Evolutionary conservation across 2,888 invertebrate species (phyloP).

Genomic region (Eupithecia exiguata): DNA sequence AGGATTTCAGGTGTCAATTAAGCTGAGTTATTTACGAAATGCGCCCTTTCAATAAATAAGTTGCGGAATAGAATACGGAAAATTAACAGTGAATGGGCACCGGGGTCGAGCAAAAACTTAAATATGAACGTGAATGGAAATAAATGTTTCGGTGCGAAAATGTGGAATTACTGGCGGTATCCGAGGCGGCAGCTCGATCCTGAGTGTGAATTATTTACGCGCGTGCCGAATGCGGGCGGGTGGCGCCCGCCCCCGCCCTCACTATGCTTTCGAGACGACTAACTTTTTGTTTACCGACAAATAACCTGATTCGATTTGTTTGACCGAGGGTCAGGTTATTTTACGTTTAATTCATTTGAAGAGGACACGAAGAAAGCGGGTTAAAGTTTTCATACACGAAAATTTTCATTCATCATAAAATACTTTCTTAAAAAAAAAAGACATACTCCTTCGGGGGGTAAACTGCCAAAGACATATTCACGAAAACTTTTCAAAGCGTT

Average conservation of each 20-base stretch:
- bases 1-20: constrained; percentile 70
- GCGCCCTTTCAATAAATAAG: constrained; percentile 69
- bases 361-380: not conserved
- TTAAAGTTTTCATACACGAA: not conserved
- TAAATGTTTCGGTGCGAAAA: constrained; percentile 68
- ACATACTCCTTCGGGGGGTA: not conserved
- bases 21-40: constrained; percentile 68
- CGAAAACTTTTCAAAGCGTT: constrained; percentile 9
- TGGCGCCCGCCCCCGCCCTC: constrained; percentile 49
- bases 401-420: not conserved
- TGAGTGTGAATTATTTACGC: constrained; percentile 73
- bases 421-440: not conserved
- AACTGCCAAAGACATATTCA: not conserved
- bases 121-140: constrained; percentile 68
- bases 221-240: constrained; percentile 62
- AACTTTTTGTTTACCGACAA: constrained; percentile 63
- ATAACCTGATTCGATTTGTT: constrained; percentile 57
- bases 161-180: constrained; percentile 73
- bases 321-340: constrained; percentile 44
- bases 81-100: constrained; percentile 73
- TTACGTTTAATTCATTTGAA: constrained; percentile 10
- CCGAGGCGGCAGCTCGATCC: constrained; percentile 65
- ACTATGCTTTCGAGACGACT: constrained; percentile 52
- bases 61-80: constrained; percentile 73
- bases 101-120: constrained; percentile 71